A percentile compares a stretch with the other conserved stretches of the same genome.
phyloP scores from a whole-genome alignment of 2,797 vertebrate genomes.

The Poliocrania exsul region DNA sequence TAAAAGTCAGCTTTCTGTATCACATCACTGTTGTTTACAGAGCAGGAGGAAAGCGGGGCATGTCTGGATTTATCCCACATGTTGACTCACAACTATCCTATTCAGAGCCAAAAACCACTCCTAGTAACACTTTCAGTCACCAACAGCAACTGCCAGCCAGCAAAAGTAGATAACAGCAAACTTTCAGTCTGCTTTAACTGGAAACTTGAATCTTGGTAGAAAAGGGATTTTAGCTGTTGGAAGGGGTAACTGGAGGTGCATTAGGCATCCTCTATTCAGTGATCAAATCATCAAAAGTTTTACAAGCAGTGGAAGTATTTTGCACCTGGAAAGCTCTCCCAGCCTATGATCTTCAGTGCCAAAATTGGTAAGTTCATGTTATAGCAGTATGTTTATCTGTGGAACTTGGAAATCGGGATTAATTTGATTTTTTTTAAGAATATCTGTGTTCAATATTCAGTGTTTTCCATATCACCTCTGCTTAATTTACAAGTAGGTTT shows the following conservation, averaged over 20 bases:
- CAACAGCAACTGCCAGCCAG: conserved; percentile 4
- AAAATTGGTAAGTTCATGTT: conserved; percentile 20
- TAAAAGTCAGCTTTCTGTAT: conserved; percentile 30
- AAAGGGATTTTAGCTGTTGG: neutral
- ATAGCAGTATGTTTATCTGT: neutral
- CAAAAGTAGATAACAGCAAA: neutral
- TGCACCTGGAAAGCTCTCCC: neutral
- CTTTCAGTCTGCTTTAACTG: neutral
- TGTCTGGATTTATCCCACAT: conserved; percentile 43
- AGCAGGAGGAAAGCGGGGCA: conserved; percentile 7
- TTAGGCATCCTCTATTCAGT: neutral
- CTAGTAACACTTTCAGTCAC: conserved; percentile 30
- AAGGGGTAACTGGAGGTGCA: neutral
- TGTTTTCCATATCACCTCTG: neutral
- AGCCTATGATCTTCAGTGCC: neutral
- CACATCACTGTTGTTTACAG: conserved; percentile 32
- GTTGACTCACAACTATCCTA: conserved; percentile 27
- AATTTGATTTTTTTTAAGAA: neutral
- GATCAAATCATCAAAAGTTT: neutral
- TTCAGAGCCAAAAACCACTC: conserved; percentile 52
- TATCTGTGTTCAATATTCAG: neutral
- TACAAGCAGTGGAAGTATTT: neutral
- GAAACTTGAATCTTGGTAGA: neutral
- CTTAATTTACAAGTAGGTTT: neutral
- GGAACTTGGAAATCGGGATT: neutral